Evolutionary conservation across 2,888 invertebrate species (phyloP).

Genomic region (Hybos culiciformis): DNA sequence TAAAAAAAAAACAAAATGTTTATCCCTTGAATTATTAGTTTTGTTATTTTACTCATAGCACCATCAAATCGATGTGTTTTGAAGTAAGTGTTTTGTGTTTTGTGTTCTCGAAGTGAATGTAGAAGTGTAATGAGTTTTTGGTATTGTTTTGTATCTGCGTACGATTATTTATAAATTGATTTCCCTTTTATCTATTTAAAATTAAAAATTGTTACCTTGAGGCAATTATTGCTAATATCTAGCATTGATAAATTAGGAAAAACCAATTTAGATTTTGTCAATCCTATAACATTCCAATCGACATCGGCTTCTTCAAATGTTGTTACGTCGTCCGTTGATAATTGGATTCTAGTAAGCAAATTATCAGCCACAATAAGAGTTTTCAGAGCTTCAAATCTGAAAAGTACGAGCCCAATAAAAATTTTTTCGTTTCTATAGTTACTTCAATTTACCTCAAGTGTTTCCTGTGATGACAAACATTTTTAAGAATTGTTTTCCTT

Average conservation of each 20-base stretch:
- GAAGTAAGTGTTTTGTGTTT: no score
- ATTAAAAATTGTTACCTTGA: conserved; percentile 39
- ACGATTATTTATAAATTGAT: no score
- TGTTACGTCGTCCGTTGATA: conserved; percentile 70
- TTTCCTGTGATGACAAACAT: conserved; percentile 72
- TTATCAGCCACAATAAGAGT: conserved; percentile 68
- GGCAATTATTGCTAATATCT: conserved; percentile 79
- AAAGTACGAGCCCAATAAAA: not conserved
- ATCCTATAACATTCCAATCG: conserved; percentile 44
- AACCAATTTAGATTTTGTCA: conserved; percentile 55
- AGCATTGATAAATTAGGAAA: conserved; percentile 92
- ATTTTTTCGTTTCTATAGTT: not conserved
- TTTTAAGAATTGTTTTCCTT: conserved; percentile 57
- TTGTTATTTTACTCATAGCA: no score
- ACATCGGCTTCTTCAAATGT: conserved; percentile 44
- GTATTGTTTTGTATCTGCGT: no score
- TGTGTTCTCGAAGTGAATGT: no score
- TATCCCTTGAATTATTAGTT: no score
- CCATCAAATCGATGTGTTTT: no score
- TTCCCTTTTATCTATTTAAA: no score
- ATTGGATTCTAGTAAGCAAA: conserved; percentile 61
- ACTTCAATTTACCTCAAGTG: conserved; percentile 56
- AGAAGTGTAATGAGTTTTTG: no score
- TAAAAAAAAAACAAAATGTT: conserved; percentile 21
- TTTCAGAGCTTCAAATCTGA: conserved; percentile 28